Conservation (phyloP, 2,113 vertebrate species). For the Anarrhichthys ocellatus region DNA sequence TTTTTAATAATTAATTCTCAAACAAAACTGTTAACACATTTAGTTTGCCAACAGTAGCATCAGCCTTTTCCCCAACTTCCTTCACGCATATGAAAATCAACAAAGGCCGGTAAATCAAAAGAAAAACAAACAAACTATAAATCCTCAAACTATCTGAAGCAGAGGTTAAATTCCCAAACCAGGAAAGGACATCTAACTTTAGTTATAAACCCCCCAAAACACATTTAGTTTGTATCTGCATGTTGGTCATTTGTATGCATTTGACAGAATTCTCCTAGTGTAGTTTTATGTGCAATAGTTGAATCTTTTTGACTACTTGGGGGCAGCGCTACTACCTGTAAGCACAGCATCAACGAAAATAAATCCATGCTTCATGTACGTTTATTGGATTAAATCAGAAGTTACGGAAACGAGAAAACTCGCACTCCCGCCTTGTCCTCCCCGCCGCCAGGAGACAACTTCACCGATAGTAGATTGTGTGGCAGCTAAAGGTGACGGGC, state of each 20-base stretch:
- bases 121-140: not conserved
- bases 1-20: slow-evolving; percentile 21
- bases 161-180: not conserved
- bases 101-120: not conserved
- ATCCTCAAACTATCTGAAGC: not conserved
- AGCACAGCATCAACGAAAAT: not conserved
- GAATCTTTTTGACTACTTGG: not conserved
- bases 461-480: too few relatives aligned
- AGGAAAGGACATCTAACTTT: not conserved
- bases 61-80: not conserved
- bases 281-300: not conserved
- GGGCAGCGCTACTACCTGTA: not conserved
- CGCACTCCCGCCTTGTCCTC: too few relatives aligned
- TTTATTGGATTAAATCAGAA: not conserved
- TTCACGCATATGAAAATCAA: not conserved
- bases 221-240: not conserved
- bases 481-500: too few relatives aligned
- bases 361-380: not conserved
- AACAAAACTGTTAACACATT: not conserved
- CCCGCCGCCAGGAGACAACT: too few relatives aligned
- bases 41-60: not conserved
- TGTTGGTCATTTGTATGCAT: not conserved
- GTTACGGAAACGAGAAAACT: too few relatives aligned
- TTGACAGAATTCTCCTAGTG: not conserved
- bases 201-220: not conserved